Evolutionary conservation across 1,140 invertebrate genomes (phyloP).

Genomic region (Lutraria rhynchaena): DNA sequence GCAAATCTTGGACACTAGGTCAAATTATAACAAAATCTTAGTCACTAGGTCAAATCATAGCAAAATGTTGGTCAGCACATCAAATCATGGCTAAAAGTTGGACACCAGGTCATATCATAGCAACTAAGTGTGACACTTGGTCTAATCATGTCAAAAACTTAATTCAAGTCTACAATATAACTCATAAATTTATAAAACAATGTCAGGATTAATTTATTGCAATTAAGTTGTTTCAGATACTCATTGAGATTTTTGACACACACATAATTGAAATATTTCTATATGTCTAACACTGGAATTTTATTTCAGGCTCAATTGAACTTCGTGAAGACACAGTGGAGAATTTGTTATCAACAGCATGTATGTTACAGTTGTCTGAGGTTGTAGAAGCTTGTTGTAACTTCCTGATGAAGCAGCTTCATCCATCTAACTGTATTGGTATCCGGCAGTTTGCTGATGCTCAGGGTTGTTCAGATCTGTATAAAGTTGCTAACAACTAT

Average conservation of each 20-base stretch:
- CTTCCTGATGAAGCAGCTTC: slow-evolving; percentile 94
- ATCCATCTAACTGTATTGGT: slow-evolving; percentile 96
- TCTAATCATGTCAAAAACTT: too few relatives aligned
- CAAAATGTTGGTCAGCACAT: too few relatives aligned
- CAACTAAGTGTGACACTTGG: too few relatives aligned
- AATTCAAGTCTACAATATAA: too few relatives aligned
- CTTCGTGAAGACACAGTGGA: slow-evolving; percentile 87
- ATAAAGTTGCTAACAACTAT: slow-evolving; percentile 87
- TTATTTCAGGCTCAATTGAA: slow-evolving; percentile 86
- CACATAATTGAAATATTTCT: neutral
- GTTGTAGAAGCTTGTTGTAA: slow-evolving; percentile 94
- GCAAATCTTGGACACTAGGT: too few relatives aligned
- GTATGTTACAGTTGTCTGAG: slow-evolving; percentile 92
- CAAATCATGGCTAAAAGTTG: too few relatives aligned
- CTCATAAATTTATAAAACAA: too few relatives aligned
- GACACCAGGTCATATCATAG: too few relatives aligned
- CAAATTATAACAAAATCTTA: too few relatives aligned
- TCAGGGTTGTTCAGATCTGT: slow-evolving; percentile 91
- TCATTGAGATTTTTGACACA: neutral
- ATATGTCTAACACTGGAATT: neutral
- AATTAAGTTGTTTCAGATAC: too few relatives aligned
- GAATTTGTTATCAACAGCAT: slow-evolving; percentile 92
- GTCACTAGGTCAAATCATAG: too few relatives aligned
- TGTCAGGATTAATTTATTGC: too few relatives aligned
- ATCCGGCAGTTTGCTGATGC: slow-evolving; percentile 96